Evolutionary conservation across 2,797 vertebrate genomes (phyloP).

Genomic region (Melanotaenia trifasciata): DNA sequence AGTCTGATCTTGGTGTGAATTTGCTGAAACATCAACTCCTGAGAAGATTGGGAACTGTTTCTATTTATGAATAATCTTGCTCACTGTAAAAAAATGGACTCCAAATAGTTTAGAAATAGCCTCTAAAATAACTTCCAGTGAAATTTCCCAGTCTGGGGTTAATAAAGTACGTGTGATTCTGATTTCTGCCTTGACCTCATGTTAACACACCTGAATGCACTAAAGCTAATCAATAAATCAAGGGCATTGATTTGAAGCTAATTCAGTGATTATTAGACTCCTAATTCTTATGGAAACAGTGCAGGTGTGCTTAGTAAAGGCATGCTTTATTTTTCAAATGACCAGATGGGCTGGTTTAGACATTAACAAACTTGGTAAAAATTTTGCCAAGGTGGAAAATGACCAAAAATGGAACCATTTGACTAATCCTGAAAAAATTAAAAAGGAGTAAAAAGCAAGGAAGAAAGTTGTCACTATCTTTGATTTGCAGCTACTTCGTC

Average conservation of each 20-base stretch:
- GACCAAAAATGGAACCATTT: constrained; percentile 5
- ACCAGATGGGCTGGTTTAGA: not conserved
- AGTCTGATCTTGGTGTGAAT: not conserved
- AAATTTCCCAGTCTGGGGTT: no score
- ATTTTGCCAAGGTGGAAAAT: not conserved
- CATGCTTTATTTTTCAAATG: not conserved
- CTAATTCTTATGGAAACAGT: not conserved
- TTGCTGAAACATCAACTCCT: not conserved
- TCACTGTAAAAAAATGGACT: not conserved
- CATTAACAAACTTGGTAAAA: not conserved
- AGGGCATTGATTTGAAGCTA: not conserved
- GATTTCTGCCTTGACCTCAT: not conserved
- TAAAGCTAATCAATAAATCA: not conserved
- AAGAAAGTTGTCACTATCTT: not conserved
- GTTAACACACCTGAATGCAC: not conserved
- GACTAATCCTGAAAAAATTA: not conserved
- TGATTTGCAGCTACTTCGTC: constrained; percentile 16
- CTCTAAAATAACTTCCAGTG: not conserved
- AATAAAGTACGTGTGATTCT: no score
- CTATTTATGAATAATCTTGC: not conserved
- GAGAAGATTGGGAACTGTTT: not conserved
- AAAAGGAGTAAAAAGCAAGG: constrained; percentile 8
- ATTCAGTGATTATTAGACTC: not conserved
- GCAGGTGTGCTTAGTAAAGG: not conserved
- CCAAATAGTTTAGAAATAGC: not conserved